A percentile compares a stretch with the other conserved stretches of the same genome.
phyloP scores from a whole-genome alignment of 1,140 invertebrate species.

The Leptopilina clavipes region DNA sequence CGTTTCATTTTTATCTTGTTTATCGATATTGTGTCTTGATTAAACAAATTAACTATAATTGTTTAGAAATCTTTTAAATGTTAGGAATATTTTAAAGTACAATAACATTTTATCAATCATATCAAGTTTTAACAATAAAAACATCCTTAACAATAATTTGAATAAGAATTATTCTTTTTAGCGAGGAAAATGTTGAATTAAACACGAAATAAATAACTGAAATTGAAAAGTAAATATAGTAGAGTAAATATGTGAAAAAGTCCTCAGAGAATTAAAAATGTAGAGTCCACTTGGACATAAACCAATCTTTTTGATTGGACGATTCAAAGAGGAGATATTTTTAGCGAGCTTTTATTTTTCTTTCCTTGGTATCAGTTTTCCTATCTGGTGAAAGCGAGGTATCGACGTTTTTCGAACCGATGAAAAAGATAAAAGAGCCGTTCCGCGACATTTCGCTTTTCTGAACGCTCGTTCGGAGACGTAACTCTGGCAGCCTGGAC shows the following conservation, averaged over 20 bases:
- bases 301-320: conserved; percentile 4
- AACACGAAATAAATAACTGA: no score
- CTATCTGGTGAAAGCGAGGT: conserved; percentile 23
- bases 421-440: conserved; percentile 29
- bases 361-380: conserved; percentile 18
- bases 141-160: no score
- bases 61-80: no score
- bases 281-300: conserved; percentile 5
- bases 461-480: conserved; percentile 27
- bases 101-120: no score
- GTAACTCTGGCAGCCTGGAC: conserved; percentile 50
- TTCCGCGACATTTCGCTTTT: conserved; percentile 22
- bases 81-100: no score
- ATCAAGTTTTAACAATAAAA: no score
- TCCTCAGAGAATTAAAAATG: neutral
- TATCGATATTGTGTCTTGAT: no score
- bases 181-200: no score
- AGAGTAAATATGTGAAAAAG: neutral
- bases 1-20: no score
- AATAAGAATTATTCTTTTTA: no score
- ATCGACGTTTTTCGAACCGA: conserved; percentile 21
- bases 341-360: neutral
- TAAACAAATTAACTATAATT: no score
- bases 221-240: no score
- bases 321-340: conserved; percentile 11